Conservation (phyloP, 1,140 invertebrate genomes). For the Homalodisca vitripennis region DNA sequence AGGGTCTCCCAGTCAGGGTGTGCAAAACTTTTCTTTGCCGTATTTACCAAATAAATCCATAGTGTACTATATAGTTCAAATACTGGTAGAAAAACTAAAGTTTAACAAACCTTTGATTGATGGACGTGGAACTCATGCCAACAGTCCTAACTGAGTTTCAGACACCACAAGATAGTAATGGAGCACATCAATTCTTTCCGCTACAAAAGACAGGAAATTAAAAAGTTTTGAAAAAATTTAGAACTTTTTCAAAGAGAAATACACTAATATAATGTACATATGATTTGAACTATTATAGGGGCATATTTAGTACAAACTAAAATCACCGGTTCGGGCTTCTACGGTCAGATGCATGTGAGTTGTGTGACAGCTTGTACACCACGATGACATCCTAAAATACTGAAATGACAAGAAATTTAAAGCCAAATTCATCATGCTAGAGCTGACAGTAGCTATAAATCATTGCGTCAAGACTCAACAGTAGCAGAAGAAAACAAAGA, state of each 20-base stretch:
- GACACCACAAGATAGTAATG: slow-evolving; percentile 1
- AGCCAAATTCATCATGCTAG: background rate
- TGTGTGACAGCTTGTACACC: slow-evolving; percentile 18
- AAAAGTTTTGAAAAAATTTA: too few species aligned
- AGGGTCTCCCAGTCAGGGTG: background rate
- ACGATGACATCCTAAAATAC: background rate
- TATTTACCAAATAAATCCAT: slow-evolving; percentile 18
- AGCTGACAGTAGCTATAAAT: slow-evolving; percentile 10
- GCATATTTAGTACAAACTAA: slow-evolving; percentile 31
- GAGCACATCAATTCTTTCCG: slow-evolving; percentile 26
- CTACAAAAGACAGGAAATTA: too few species aligned
- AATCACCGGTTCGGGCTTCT: slow-evolving; percentile 24
- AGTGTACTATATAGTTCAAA: slow-evolving; percentile 18
- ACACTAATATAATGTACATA: slow-evolving; percentile 7
- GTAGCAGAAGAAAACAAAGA: background rate
- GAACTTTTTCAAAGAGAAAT: slow-evolving; percentile 17
- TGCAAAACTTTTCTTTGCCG: slow-evolving; percentile 3
- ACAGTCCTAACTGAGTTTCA: slow-evolving; percentile 23
- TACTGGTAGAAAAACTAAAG: slow-evolving; percentile 25
- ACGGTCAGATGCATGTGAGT: slow-evolving; percentile 29
- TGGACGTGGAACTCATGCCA: slow-evolving; percentile 23
- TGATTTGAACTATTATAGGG: slow-evolving; percentile 23
- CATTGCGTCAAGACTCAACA: background rate
- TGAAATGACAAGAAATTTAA: slow-evolving; percentile 1
- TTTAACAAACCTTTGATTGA: background rate